These are phyloP conservation scores for Hydractinia symbiolongicarpus DNA, from an alignment of 30 jellyfish, hydroid and myxozoan species.

Conservation along the genomic window DNA sequence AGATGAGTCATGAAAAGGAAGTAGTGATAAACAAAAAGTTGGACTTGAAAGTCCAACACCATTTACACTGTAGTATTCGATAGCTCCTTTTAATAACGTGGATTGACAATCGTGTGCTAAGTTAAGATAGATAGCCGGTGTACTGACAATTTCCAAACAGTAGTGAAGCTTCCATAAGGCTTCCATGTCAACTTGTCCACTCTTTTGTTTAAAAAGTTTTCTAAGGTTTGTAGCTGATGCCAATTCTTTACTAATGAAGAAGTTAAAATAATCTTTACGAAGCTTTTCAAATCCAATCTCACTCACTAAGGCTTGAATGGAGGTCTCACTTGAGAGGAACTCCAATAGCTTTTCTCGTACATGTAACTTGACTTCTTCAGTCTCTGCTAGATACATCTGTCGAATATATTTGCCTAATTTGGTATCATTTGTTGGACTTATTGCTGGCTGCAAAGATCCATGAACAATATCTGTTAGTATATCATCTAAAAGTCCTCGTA, in stretches of 20 bases:
- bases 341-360: slow-evolving; percentile 22
- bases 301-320: background rate
- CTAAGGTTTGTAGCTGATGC: slow-evolving; percentile 15
- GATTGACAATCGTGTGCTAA: slow-evolving; percentile 25
- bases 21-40: slow-evolving; percentile 11
- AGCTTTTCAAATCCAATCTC: slow-evolving; percentile 33
- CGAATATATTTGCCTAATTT: slow-evolving; percentile 20
- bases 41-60: slow-evolving; percentile 20
- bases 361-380: slow-evolving; percentile 13
- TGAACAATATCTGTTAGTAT: slow-evolving; percentile 15
- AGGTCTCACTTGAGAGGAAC: slow-evolving; percentile 17
- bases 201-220: slow-evolving; percentile 22
- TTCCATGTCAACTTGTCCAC: background rate
- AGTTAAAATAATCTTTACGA: slow-evolving; percentile 32
- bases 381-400: slow-evolving; percentile 27
- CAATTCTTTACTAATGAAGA: slow-evolving; percentile 19
- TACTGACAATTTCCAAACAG: slow-evolving; percentile 29
- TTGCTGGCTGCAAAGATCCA: slow-evolving; percentile 40
- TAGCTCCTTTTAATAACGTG: slow-evolving; percentile 24
- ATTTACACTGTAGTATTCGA: slow-evolving; percentile 17
- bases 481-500: slow-evolving; percentile 16
- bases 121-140: slow-evolving; percentile 27
- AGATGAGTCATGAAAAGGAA: slow-evolving; percentile 32
- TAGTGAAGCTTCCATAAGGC: slow-evolving; percentile 24
- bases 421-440: slow-evolving; percentile 31